Evolutionary conservation across 2,888 invertebrate species (phyloP), one percentile per base, ranked within the genome.

Genomic region (Lasioglossum malachurum): DNA sequence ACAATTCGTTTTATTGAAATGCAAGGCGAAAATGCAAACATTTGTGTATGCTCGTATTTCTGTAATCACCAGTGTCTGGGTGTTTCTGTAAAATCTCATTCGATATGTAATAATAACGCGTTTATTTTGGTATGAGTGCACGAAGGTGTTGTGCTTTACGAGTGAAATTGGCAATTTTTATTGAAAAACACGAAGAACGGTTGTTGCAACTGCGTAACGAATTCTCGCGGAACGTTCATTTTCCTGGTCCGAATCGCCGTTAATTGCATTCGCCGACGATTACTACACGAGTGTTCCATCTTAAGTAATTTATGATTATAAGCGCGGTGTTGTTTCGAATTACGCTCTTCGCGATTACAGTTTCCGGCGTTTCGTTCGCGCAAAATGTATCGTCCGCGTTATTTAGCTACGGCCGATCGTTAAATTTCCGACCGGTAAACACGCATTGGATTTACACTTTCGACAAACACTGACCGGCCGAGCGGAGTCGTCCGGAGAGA

Each of bases 41-140:
- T 57, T 57, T 57, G 1, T n/a, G 2, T n/a, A 12, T 4, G 4
- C n/a, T n/a, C n/a, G 10, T n/a, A 57, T 4, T n/a, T 57, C n/a
- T 0, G 10, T 3, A 10, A n/a, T n/a, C 8, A 4, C 57, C 0
- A 8, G 3, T 3, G 12, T 10, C 23, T n/a, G 1, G 3, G 4
- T 57, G 12, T 57, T 57, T n/a, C 1, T 10, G n/a, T 57, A n/a
- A 57, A n/a, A 57, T 57, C 4, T n/a, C 10, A n/a, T 57, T 57
- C 10, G 8, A 19, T 2, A 5, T 49, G 0, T 0, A 0, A 57
- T n/a, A 4, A n/a, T 2, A n/a, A 57, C 8, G 57, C 1, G n/a
- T 57, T n/a, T 3, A 23, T 57, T n/a, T 1, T 1, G n/a, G 1
- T 57, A 3, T 57, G 12, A 10, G 1, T 4, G 10, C n/a, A 10